A percentile compares a stretch with the other conserved stretches of the same genome.
Conservation (phyloP, 2,113 vertebrate genomes). For the Mustela nigripes region DNA sequence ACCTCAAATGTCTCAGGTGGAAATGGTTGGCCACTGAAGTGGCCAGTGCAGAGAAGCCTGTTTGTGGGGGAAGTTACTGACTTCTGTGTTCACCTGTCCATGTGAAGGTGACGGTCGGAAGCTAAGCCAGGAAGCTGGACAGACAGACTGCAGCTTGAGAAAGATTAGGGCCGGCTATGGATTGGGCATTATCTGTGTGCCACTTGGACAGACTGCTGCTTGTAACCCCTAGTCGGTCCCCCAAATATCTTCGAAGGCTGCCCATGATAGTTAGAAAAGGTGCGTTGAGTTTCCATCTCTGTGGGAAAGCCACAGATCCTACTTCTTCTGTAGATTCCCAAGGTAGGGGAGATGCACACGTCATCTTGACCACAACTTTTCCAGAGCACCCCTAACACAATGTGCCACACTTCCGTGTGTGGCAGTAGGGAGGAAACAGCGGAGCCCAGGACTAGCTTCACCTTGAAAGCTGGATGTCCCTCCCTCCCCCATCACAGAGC, state of each 20-base stretch:
- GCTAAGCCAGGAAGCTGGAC: not conserved
- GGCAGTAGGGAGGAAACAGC: not conserved
- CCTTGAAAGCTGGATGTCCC: not conserved
- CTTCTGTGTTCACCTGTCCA: not conserved
- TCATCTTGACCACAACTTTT: not conserved
- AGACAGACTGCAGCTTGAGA: not conserved
- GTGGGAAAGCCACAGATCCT: not conserved
- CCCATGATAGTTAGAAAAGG: not conserved
- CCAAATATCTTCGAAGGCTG: not conserved
- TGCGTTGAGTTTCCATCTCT: not conserved
- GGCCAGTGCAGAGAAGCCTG: not conserved
- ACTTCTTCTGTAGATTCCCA: not conserved
- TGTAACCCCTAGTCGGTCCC: not conserved
- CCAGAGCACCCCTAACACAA: not conserved
- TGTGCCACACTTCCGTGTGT: not conserved
- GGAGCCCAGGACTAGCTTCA: not conserved
- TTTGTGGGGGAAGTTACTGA: not conserved
- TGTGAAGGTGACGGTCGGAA: not conserved
- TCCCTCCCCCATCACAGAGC: not conserved
- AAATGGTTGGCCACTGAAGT: not conserved
- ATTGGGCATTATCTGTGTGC: not conserved
- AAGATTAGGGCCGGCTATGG: not conserved
- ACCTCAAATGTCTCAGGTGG: not conserved
- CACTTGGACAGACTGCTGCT: not conserved
- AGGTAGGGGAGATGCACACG: not conserved